A percentile compares a stretch with the other conserved stretches of the same genome.
These are phyloP conservation scores for Lasioglossum calceatum DNA, from an alignment of 2,888 invertebrate genomes.

Conservation along the genomic window DNA sequence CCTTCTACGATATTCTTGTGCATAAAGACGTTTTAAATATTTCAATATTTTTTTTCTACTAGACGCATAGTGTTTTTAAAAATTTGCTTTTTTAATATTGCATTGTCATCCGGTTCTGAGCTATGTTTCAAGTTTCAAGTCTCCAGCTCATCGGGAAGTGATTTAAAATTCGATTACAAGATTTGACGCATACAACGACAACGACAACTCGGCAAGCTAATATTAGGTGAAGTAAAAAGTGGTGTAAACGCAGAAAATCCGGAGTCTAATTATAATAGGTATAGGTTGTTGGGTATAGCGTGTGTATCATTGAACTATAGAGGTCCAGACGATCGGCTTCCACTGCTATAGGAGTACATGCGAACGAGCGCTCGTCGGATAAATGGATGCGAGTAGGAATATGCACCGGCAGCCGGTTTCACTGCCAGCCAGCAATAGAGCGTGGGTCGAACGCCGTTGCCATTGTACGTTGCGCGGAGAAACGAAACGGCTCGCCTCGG, in stretches of 20 bases:
- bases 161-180: no score
- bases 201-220: no score
- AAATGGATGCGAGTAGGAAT: constrained; percentile 17
- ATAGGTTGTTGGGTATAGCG: neutral
- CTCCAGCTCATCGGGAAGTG: no score
- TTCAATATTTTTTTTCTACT: no score
- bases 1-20: no score
- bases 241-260: neutral
- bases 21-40: no score
- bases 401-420: constrained; percentile 62
- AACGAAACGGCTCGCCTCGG: constrained; percentile 62
- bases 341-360: neutral
- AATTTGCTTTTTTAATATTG: no score
- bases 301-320: neutral
- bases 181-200: no score
- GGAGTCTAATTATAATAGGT: neutral
- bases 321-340: neutral
- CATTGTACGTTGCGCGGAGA: constrained; percentile 67
- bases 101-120: no score
- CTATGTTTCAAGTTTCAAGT: no score
- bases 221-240: neutral
- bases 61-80: no score
- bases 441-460: constrained; percentile 65
- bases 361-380: constrained; percentile 1
- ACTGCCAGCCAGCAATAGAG: constrained; percentile 68